Base-by-base conservation (phyloP, 2,113 vertebrate genomes). In the Brienomyrus longianalis region DNA sequence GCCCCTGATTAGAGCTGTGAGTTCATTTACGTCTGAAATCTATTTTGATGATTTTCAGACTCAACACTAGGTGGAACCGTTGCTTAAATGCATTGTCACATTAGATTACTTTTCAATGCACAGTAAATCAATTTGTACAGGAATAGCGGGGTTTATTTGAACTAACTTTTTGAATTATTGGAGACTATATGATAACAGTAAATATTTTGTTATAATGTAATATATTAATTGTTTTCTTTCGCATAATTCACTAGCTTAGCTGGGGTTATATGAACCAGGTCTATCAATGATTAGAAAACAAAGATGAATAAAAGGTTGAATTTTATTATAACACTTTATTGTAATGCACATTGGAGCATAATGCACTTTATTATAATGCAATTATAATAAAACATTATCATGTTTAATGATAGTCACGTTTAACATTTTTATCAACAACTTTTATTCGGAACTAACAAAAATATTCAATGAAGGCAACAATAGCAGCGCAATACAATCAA, bases 271-370 rank as follows among this genome's bases (percentile, higher is more conserved):
- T 77, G 15, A 77, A 77, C 70, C 31, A 77, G 15, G n/a, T 23
- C 21, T 48, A 51, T 31, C 5, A 27, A 39, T 56, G 17, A 56
- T 8, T 50, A 8, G 35, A 19, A 87, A 35, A 43, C 27, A 88
- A 19, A 88, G 50, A 92, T 48, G 86, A 27, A 89, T 90, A 95
- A 92, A 95, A 94, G 94, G 94, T 95, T 93, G 93, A 94, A 92
- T 92, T 95, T 95, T 95, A 96, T 96, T 96, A 94, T 92, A 94
- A 95, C 95, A 94, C 94, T n/a, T 23, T 62, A n/a, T 62, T 62
- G 23, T 95, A 95, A 95, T 35, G 27, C 27, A 80, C 74, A 80
- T 62, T 39, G 74, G n/a, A 95, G 93, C 93, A 92, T 93, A 94
- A 94, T 95, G 95, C 93, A 83, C 35, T 43, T 83, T 83, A 83